A percentile compares a stretch with the other conserved stretches of the same genome.
Evolutionary conservation across 2,888 invertebrate species (phyloP).

Genomic region (Phaedon cochleariae): DNA sequence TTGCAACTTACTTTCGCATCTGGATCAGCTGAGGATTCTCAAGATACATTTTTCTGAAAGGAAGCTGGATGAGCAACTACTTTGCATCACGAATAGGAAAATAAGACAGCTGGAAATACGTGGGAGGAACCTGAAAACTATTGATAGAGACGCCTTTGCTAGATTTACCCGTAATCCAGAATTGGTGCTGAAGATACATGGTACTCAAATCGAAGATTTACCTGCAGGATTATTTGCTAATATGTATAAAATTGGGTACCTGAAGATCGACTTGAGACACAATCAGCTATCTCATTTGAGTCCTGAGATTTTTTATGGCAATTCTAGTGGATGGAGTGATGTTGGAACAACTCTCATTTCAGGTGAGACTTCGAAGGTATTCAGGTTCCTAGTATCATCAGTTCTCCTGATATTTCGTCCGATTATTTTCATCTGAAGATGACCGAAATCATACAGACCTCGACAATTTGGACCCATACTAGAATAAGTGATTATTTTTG

Average conservation of each 20-base stretch:
- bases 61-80: slow-evolving; percentile 77
- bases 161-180: slow-evolving; percentile 79
- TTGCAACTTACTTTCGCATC: slow-evolving; percentile 74
- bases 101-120: slow-evolving; percentile 82
- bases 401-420: background rate
- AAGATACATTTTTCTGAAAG: slow-evolving; percentile 80
- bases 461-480: no score
- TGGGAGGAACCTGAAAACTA: slow-evolving; percentile 75
- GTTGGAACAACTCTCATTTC: slow-evolving; percentile 86
- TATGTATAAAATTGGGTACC: slow-evolving; percentile 79
- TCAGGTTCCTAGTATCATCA: no score
- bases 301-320: slow-evolving; percentile 87
- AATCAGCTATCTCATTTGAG: slow-evolving; percentile 83
- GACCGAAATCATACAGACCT: no score
- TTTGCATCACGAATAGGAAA: slow-evolving; percentile 80
- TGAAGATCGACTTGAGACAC: slow-evolving; percentile 82
- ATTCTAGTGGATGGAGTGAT: slow-evolving; percentile 86
- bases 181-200: slow-evolving; percentile 77
- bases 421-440: no score
- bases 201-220: slow-evolving; percentile 80
- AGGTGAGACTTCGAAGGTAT: slow-evolving; percentile 66
- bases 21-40: slow-evolving; percentile 78
- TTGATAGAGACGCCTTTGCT: slow-evolving; percentile 80
- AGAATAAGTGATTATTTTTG: no score
- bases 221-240: slow-evolving; percentile 82